Conservation (phyloP, 23 tunicate species). For the Styela plicata region DNA sequence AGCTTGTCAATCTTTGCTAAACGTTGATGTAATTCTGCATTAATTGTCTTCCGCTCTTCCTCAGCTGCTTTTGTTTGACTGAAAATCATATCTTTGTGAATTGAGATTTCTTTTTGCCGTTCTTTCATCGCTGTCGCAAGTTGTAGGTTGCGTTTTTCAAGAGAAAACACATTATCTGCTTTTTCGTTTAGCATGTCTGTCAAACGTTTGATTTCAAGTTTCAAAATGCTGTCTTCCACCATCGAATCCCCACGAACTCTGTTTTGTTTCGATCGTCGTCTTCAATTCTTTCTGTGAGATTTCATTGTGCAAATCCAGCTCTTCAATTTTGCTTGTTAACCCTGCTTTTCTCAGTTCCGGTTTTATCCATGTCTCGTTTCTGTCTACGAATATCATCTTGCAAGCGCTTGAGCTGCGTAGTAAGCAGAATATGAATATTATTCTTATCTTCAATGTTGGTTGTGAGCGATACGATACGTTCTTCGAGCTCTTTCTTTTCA, state of each 20-base stretch:
- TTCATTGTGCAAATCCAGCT: conserved; percentile 92
- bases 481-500: conserved; percentile 83
- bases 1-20: conserved; percentile 89
- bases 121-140: conserved; percentile 93
- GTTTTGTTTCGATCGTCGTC: conserved; percentile 57
- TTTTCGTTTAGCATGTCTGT: conserved; percentile 60
- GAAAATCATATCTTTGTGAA: conserved; percentile 89
- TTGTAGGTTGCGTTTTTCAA: conserved; percentile 74
- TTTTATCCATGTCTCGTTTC: conserved; percentile 78
- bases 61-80: conserved; percentile 85
- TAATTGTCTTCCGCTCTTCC: conserved; percentile 81
- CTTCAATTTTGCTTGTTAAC: conserved; percentile 85
- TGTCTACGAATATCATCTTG: conserved; percentile 83
- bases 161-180: conserved; percentile 68
- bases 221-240: conserved; percentile 95
- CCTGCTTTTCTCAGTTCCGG: conserved; percentile 61
- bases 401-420: conserved; percentile 71
- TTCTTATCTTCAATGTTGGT: conserved; percentile 61
- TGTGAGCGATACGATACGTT: conserved; percentile 53
- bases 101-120: conserved; percentile 78
- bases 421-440: conserved; percentile 42
- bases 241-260: conserved; percentile 85
- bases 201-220: conserved; percentile 75
- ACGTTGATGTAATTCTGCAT: conserved; percentile 84
- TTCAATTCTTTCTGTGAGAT: conserved; percentile 67